These are phyloP conservation scores for Mythimna vitellina DNA, from an alignment of 2,888 invertebrate species.

Conservation along the genomic window DNA sequence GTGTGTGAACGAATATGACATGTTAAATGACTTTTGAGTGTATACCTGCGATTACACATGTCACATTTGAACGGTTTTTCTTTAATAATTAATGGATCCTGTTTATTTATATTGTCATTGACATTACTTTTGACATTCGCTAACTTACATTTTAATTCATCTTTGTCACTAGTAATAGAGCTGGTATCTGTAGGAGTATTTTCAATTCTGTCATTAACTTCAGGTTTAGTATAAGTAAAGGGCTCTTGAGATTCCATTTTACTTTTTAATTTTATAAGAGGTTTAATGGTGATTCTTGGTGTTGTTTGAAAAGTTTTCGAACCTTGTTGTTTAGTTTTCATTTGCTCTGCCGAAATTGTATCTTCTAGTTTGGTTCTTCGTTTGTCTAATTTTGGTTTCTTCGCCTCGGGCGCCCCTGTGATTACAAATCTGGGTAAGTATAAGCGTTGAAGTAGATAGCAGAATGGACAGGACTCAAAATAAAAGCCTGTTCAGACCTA, in stretches of 20 bases:
- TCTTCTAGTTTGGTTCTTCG: constrained; percentile 1
- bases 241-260: not conserved
- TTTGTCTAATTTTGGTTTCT: no score
- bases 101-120: not conserved
- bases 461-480: not conserved
- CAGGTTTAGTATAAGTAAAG: not conserved
- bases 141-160: not conserved
- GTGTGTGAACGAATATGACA: not conserved
- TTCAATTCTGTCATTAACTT: not conserved
- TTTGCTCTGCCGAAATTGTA: not conserved
- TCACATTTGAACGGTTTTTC: constrained; percentile 1
- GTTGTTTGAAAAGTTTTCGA: not conserved
- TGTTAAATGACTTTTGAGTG: not conserved
- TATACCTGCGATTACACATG: not conserved
- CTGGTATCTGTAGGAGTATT: not conserved
- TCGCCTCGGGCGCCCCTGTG: not conserved
- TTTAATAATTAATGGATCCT: not conserved
- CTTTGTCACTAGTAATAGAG: not conserved
- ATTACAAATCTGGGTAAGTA: not conserved
- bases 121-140: not conserved
- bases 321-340: not conserved
- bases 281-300: not conserved
- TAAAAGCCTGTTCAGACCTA: not conserved
- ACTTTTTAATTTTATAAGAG: not conserved
- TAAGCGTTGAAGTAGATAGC: not conserved